Conservation (phyloP, 92 coral and sea anemone species). For the Ricordea florida region DNA sequence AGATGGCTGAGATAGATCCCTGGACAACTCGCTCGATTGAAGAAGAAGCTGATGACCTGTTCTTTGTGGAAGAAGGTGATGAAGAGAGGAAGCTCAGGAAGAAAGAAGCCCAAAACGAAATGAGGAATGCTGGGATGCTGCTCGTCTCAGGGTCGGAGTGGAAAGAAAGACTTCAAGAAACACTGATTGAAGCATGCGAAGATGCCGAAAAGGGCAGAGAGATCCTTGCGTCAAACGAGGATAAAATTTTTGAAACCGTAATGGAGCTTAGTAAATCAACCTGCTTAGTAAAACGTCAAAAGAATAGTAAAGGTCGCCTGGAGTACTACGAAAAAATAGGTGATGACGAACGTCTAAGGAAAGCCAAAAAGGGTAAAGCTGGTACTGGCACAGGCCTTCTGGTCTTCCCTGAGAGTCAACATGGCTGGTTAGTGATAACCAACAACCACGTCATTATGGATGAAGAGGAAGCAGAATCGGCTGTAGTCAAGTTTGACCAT, state of each 20-base stretch:
- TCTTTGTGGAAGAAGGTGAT: background rate
- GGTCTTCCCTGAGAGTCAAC: background rate
- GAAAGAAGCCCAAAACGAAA: background rate
- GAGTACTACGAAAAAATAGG: background rate
- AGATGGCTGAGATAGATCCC: too few relatives aligned
- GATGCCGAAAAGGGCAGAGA: background rate
- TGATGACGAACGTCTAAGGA: background rate
- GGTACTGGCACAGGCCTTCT: background rate
- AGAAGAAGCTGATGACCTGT: conserved; percentile 2
- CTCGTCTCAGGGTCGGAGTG: background rate
- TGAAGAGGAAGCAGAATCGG: background rate
- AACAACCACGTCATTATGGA: conserved; percentile 4
- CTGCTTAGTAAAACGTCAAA: background rate
- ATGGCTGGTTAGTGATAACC: background rate
- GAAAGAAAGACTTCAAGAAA: background rate
- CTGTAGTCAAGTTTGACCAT: background rate
- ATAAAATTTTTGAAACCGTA: background rate
- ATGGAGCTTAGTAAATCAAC: background rate
- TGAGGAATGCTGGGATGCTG: background rate
- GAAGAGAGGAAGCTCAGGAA: background rate
- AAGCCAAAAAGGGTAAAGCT: background rate
- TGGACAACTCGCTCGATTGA: too few relatives aligned
- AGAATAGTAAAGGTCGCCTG: background rate
- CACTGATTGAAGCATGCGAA: too few relatives aligned
- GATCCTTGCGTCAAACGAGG: background rate